Evolutionary conservation across 2,113 vertebrate genomes (phyloP), one percentile per base, ranked within the genome.

Genomic region (Indicator indicator): DNA sequence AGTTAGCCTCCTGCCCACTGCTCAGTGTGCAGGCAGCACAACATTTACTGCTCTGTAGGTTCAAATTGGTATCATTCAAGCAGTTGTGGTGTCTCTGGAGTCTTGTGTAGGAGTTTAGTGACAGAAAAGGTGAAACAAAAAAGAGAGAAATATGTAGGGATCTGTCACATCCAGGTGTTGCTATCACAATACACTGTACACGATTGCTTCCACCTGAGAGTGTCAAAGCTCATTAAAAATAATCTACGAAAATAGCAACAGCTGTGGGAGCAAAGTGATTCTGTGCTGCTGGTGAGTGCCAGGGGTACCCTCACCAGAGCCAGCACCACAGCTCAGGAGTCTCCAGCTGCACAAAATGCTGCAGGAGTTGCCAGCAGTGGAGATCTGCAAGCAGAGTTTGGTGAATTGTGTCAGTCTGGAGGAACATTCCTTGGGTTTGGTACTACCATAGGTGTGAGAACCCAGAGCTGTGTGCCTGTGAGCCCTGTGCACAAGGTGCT

Each of bases 341-440:
- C 79, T 95, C 40, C 44, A 36, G 79, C 91, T 74, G 74, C 72
- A 88, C 85, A 86, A 97, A 94, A 89, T 90, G 69, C 85, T 93
- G 78, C 38, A 77, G 0, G 2, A 86, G n/a, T 93, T 94, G 87
- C 93, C 78, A 94, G 11, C 94, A 91, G 68, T 81, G 94, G 90
- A 94, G 89, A 94, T 91, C 82, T 86, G 64, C 64, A 28, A 96
- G 69, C 88, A 89, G 93, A 95, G 93, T 94, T 95, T 86, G 83
- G 89, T 88, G 92, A 88, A 91, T 92, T 93, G 90, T 94, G 88
- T 94, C 86, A 64, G 65, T 81, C 69, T 95, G 93, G 88, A 94
- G 69, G 75, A 95, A 89, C 23, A 3, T 56, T 92, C 73, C 30
- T 30, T 86, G 82, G 54, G 88, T 93, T 88, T 71, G 69, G 88